phyloP scores from a whole-genome alignment of 2,888 invertebrate genomes.

The Nezara viridula region DNA sequence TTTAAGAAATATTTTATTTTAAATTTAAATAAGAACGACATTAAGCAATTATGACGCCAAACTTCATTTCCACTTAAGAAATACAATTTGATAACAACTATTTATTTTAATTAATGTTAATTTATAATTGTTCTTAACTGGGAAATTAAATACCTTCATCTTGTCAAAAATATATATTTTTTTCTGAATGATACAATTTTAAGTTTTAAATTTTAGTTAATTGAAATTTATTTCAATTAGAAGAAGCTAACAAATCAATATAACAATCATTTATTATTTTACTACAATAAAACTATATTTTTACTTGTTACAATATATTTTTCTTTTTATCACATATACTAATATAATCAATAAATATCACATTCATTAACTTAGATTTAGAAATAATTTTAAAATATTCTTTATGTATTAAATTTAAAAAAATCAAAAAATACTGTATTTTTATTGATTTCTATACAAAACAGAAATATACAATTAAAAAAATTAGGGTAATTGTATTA shows the following conservation, averaged over 20 bases:
- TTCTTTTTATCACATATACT: slow-evolving; percentile 39
- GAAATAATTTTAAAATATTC: slow-evolving; percentile 44
- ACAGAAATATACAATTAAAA: slow-evolving; percentile 38
- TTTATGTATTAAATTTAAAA: slow-evolving; percentile 23
- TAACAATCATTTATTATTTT: not conserved
- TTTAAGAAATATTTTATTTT: not conserved
- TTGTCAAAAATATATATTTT: slow-evolving; percentile 30
- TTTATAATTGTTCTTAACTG: not conserved
- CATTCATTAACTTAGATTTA: slow-evolving; percentile 37
- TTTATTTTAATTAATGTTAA: not conserved
- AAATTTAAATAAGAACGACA: not conserved
- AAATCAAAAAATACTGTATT: slow-evolving; percentile 44
- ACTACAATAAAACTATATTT: not conserved
- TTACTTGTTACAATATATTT: slow-evolving; percentile 28
- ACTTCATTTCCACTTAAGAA: not conserved
- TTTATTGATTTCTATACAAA: slow-evolving; percentile 35
- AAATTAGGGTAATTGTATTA: slow-evolving; percentile 31
- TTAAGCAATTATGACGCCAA: not conserved
- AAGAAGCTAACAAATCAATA: not conserved
- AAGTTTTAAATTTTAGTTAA: not conserved
- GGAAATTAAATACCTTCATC: not conserved
- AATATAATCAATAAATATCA: slow-evolving; percentile 40
- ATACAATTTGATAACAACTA: not conserved
- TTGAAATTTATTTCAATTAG: slow-evolving; percentile 14
- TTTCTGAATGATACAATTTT: slow-evolving; percentile 20